Evolutionary conservation across 2,797 vertebrate genomes (phyloP).

Genomic region (Takifugu rubripes): DNA sequence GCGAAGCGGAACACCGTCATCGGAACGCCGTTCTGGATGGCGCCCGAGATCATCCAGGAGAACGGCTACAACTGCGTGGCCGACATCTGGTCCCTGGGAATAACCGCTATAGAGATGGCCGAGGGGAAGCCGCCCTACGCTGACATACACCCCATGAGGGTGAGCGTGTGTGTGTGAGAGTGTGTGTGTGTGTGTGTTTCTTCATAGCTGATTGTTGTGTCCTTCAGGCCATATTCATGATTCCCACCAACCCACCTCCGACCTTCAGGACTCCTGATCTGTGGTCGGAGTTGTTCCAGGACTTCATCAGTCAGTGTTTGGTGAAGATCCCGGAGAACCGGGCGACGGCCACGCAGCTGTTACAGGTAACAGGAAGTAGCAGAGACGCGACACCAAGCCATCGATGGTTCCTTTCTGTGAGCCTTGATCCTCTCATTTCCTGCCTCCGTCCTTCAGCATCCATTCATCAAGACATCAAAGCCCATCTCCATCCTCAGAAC

Average conservation of each 20-base stretch:
- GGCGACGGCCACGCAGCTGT: constrained; percentile 87
- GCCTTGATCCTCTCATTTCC: too few species aligned
- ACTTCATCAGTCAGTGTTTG: constrained; percentile 91
- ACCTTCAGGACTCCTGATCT: constrained; percentile 84
- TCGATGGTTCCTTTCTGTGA: too few species aligned
- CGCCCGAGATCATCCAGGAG: constrained; percentile 96
- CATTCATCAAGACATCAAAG: constrained; percentile 88
- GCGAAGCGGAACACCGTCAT: constrained; percentile 96
- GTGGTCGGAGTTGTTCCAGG: constrained; percentile 82
- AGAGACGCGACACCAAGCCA: too few species aligned
- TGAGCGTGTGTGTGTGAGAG: constrained; percentile 49
- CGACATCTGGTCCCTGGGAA: constrained; percentile 95
- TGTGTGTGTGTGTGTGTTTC: neutral
- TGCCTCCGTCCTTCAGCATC: constrained; percentile 73
- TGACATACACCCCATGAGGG: constrained; percentile 97
- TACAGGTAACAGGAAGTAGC: constrained; percentile 69
- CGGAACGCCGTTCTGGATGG: constrained; percentile 98
- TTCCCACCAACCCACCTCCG: constrained; percentile 92
- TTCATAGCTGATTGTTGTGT: constrained; percentile 3
- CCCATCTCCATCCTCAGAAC: constrained; percentile 83
- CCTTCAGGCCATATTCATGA: constrained; percentile 97
- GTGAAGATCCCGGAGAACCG: constrained; percentile 90
- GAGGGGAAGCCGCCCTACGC: constrained; percentile 95
- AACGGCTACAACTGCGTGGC: constrained; percentile 96
- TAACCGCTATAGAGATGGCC: constrained; percentile 95